phyloP scores from a whole-genome alignment of 2,113 vertebrate species.

The Ptychochromis oligacanthus region DNA sequence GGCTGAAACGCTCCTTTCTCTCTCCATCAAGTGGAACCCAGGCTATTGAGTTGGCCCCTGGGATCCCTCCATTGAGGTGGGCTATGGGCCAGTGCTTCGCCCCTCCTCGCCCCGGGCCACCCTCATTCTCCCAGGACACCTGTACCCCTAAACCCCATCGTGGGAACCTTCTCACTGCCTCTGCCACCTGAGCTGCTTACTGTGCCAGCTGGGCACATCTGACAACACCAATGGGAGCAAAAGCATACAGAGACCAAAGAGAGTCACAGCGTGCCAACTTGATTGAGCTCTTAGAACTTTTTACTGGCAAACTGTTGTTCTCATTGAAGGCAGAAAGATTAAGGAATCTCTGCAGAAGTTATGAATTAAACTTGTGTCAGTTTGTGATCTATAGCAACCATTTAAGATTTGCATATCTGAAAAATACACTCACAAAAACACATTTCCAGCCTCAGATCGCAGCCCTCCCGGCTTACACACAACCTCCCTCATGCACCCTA shows the following conservation, averaged over 20 bases:
- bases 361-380: slow-evolving; percentile 46
- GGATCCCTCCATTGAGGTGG: slow-evolving; percentile 91
- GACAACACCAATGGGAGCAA: slow-evolving; percentile 58
- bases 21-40: slow-evolving; percentile 96
- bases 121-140: slow-evolving; percentile 85
- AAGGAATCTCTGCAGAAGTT: slow-evolving; percentile 37
- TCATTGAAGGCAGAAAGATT: slow-evolving; percentile 23
- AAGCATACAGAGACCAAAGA: slow-evolving; percentile 50
- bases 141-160: slow-evolving; percentile 83
- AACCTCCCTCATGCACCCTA: slow-evolving; percentile 53
- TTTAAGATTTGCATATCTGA: slow-evolving; percentile 49
- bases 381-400: slow-evolving; percentile 35
- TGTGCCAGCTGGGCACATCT: slow-evolving; percentile 71
- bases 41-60: slow-evolving; percentile 92
- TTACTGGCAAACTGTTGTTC: slow-evolving; percentile 22
- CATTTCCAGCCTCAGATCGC: slow-evolving; percentile 37
- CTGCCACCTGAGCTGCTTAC: slow-evolving; percentile 71
- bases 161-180: slow-evolving; percentile 73
- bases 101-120: slow-evolving; percentile 88
- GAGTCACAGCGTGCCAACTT: slow-evolving; percentile 51
- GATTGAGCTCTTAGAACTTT: slow-evolving; percentile 48
- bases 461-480: slow-evolving; percentile 25
- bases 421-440: slow-evolving; percentile 37
- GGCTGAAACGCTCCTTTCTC: slow-evolving; percentile 93
- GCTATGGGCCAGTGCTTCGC: slow-evolving; percentile 90